These are phyloP conservation scores for Euschistus heros DNA, from an alignment of 1,140 invertebrate genomes.

Conservation along the genomic window DNA sequence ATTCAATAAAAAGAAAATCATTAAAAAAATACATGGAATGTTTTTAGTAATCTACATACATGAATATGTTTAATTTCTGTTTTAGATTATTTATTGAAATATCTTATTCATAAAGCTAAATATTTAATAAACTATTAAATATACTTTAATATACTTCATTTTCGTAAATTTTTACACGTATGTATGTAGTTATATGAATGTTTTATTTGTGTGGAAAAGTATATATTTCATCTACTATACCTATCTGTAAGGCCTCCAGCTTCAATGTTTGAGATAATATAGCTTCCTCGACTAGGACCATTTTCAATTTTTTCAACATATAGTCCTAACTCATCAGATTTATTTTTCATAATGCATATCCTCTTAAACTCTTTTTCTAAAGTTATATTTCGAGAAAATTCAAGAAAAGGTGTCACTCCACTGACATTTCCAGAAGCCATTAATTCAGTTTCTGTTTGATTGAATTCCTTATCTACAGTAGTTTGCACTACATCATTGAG, in stretches of 20 bases:
- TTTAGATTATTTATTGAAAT: no score
- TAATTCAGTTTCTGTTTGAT: not conserved
- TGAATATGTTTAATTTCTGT: no score
- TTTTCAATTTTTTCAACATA: slow-evolving; percentile 45
- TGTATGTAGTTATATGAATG: no score
- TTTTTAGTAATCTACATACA: no score
- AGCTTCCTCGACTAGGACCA: slow-evolving; percentile 39
- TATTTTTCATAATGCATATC: slow-evolving; percentile 33
- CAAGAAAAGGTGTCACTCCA: slow-evolving; percentile 30
- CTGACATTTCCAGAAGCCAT: slow-evolving; percentile 27
- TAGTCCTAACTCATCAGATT: slow-evolving; percentile 43
- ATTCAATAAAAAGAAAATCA: no score
- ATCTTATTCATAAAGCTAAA: no score
- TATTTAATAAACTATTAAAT: no score
- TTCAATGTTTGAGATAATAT: slow-evolving; percentile 48
- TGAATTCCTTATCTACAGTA: not conserved
- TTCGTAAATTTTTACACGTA: no score
- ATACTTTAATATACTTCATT: no score
- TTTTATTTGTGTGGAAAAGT: slow-evolving; percentile 21
- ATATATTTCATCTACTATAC: slow-evolving; percentile 33
- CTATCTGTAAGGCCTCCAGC: slow-evolving; percentile 45
- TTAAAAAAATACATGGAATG: no score
- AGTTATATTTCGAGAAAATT: slow-evolving; percentile 37
- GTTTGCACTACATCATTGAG: not conserved
- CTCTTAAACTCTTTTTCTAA: slow-evolving; percentile 30